Conservation (phyloP, 2,113 vertebrate genomes). For the Thinocorus orbignyianus region DNA sequence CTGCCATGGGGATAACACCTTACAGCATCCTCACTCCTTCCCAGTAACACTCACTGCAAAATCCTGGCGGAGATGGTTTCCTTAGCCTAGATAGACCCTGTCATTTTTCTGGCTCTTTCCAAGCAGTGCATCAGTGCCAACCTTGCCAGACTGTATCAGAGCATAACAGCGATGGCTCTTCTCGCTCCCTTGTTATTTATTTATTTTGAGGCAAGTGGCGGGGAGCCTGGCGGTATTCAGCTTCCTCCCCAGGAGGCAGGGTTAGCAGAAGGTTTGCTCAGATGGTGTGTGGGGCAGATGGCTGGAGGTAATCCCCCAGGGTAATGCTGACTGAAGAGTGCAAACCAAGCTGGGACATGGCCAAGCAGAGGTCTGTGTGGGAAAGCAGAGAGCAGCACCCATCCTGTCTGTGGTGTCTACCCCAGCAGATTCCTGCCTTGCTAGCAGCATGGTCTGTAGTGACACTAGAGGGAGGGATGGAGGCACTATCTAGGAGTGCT, state of each 20-base stretch:
- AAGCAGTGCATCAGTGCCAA: not conserved
- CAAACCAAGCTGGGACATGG: not conserved
- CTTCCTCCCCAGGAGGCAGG: not conserved
- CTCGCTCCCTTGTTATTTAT: not conserved
- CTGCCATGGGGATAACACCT: not conserved
- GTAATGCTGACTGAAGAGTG: conserved; percentile 24
- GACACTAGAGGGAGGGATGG: accelerated
- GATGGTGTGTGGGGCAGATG: conserved; percentile 44
- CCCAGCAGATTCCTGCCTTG: not conserved
- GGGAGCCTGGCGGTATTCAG: not conserved
- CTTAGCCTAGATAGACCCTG: not conserved
- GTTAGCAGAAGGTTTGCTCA: conserved; percentile 59
- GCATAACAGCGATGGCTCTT: accelerated
- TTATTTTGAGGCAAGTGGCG: not conserved
- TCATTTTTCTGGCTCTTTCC: not conserved
- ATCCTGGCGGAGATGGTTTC: not conserved
- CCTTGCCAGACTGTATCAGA: not conserved
- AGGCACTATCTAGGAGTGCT: not conserved
- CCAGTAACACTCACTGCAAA: accelerated
- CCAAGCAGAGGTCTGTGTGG: not conserved
- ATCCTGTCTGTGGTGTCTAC: accelerated
- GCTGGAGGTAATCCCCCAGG: conserved; percentile 42
- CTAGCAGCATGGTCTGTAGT: accelerated
- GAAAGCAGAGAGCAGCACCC: not conserved
- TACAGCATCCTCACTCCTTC: not conserved